Conservation (phyloP, 2,888 invertebrate species). For the Ischnura elegans region DNA sequence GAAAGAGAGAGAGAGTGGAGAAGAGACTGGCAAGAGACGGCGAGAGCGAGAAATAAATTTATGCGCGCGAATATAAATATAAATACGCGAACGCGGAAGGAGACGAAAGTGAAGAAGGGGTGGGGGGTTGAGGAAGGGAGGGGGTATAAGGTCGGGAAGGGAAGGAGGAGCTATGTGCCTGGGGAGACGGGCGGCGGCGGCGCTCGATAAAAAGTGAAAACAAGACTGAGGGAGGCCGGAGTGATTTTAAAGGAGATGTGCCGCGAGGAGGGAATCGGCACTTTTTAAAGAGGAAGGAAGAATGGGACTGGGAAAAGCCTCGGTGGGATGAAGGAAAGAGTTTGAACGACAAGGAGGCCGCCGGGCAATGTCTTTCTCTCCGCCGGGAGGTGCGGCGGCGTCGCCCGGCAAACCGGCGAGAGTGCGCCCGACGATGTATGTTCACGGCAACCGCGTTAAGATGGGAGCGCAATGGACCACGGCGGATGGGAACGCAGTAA, state of each 20-base stretch:
- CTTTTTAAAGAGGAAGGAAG: constrained; percentile 63
- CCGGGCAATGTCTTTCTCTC: neutral
- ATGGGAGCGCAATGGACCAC: neutral
- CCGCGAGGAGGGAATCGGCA: constrained; percentile 40
- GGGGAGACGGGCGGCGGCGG: neutral
- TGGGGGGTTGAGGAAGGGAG: neutral
- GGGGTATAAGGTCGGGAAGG: neutral
- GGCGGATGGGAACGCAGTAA: neutral
- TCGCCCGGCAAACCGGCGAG: neutral
- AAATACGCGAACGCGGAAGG: neutral
- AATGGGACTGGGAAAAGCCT: neutral
- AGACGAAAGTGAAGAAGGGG: neutral
- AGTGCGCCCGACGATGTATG: neutral
- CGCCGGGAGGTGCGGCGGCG: neutral
- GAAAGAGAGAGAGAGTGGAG: neutral
- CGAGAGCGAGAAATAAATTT: neutral
- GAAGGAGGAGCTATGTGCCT: constrained; percentile 1
- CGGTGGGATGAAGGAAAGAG: neutral
- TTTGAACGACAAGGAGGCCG: neutral
- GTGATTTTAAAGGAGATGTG: constrained; percentile 59
- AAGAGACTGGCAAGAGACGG: neutral
- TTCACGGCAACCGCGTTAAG: neutral
- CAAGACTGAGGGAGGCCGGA: neutral
- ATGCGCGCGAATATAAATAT: too few species aligned
- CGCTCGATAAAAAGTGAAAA: constrained; percentile 66